Percentiles rank a stretch among this genome's conserved stretches.
These are phyloP conservation scores for Lynx canadensis DNA, from an alignment of 2,113 vertebrate species.

Conservation along the genomic window DNA sequence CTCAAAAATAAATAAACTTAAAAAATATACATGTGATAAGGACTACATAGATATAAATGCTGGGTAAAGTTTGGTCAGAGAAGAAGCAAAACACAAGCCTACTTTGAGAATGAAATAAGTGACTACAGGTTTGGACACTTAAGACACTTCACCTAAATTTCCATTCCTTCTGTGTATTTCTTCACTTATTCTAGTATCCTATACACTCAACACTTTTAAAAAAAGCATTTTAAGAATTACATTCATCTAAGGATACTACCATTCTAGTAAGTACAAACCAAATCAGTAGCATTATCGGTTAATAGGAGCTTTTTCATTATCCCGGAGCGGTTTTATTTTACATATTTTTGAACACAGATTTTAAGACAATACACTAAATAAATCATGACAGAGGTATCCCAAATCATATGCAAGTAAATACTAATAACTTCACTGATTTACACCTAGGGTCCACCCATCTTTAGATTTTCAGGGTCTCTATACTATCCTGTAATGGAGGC, in stretches of 20 bases:
- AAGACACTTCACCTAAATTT: not conserved
- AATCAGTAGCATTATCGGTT: not conserved
- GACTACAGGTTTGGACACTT: constrained; percentile 9
- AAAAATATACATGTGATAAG: not conserved
- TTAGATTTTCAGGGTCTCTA: not conserved
- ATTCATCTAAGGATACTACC: not conserved
- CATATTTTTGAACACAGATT: not conserved
- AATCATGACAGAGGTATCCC: not conserved
- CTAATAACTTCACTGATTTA: constrained; percentile 24
- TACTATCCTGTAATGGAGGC: not conserved
- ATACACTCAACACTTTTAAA: not conserved
- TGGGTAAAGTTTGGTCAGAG: not conserved
- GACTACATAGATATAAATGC: not conserved
- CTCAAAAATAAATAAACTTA: too few species aligned
- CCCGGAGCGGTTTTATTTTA: constrained; percentile 30
- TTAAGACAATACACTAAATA: constrained; percentile 37
- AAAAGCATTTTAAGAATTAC: constrained; percentile 26
- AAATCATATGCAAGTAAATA: not conserved
- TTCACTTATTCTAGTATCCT: not conserved
- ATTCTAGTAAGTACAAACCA: constrained; percentile 34
- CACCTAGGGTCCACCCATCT: not conserved
- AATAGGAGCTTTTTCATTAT: not conserved
- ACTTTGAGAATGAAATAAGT: not conserved
- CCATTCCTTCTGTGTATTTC: not conserved
- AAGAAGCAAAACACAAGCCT: not conserved